Conservation (phyloP, 2,113 vertebrate species). For the Oreotragus oreotragus region DNA sequence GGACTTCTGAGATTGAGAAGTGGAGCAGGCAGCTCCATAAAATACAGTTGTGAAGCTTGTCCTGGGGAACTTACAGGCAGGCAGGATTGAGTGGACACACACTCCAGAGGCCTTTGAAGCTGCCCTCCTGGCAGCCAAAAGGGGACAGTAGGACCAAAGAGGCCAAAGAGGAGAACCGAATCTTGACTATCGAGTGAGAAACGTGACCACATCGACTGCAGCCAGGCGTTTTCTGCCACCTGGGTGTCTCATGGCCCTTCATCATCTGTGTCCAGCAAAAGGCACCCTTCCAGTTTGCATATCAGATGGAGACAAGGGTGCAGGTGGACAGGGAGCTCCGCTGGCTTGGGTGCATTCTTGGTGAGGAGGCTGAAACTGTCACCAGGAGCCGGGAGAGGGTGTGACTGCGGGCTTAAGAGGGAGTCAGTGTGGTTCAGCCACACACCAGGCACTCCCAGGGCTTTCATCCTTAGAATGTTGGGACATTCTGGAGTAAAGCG, state of each 20-base stretch:
- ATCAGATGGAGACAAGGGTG: neutral
- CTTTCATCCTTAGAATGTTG: neutral
- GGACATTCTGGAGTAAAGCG: neutral
- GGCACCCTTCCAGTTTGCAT: neutral
- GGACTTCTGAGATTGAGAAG: neutral
- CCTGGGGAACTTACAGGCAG: neutral
- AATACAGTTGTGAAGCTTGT: neutral
- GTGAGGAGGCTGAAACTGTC: neutral
- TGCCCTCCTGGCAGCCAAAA: neutral
- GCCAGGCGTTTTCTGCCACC: neutral
- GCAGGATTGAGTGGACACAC: neutral
- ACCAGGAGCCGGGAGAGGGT: neutral
- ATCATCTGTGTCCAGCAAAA: neutral
- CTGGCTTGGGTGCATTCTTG: neutral
- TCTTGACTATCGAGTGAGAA: neutral
- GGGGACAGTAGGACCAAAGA: neutral
- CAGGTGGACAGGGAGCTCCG: neutral
- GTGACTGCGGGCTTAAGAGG: neutral
- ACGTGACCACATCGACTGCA: rapidly evolving
- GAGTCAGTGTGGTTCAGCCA: neutral
- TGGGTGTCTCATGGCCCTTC: neutral
- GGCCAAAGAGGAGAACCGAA: neutral
- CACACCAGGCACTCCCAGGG: neutral
- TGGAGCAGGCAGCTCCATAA: neutral
- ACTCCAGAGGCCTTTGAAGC: neutral